Base-by-base conservation (phyloP, 1,140 invertebrate species). In the Cryptotermes secundus region DNA sequence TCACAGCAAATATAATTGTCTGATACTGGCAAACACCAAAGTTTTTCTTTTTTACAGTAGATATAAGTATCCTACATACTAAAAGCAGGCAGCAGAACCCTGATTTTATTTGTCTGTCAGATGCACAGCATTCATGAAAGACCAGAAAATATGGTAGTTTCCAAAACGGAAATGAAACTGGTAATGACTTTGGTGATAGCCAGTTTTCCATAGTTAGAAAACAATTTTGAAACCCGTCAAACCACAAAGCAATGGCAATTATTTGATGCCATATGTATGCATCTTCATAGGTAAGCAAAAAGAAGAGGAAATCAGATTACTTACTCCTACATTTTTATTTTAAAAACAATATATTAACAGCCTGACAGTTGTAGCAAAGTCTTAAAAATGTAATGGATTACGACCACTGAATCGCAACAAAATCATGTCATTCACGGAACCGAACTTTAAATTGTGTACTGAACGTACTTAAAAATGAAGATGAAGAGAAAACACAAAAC, bases 21-120 rank as follows among this genome's bases (percentile, higher is more conserved):
- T 38, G 53, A 79, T 81, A 83, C 82, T 83, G 82, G 85, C 84
- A 83, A 85, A 83, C 85, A 86, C 85, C 84, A 85, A 85, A 85
- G 85, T 65, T 79, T 53, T 36, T n/a, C n/a, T n/a, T n/a, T 65
- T 49, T 49, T 49, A 82, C 35, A 82, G 80, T 45, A 83, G 26
- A 80, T 83, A 85, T n/a, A 83, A 36, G 42, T 85, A 42, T 31
- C 31, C 31, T 83, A 65, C 42, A 59, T 53, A 42, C 34, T 35
- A 85, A 49, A 80, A 53, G 80, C 65, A 36, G 84, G 79, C 65
- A 85, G 49, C 53, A 81, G 65, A 85, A 85, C 49, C 42, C 49
- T 81, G 80, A 84, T 81, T 53, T 83, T 45, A 85, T 42, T 34
- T 42, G 81, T 26, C 34, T 53, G 53, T 49, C n/a, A n/a, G 81